phyloP scores from a whole-genome alignment of 2,113 vertebrate genomes.

The Ammodytes dubius region DNA sequence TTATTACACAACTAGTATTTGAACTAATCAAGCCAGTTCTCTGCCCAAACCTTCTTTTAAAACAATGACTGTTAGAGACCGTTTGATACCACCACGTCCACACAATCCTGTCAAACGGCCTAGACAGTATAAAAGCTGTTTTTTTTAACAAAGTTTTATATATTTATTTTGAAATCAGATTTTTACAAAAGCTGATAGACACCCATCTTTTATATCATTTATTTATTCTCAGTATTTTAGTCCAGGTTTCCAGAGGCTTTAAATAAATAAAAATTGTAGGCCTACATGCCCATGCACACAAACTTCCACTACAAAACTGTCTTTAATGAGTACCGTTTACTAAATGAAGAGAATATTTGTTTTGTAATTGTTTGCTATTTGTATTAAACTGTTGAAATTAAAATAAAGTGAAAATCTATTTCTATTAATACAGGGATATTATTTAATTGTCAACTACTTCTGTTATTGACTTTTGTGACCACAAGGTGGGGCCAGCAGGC shows the following conservation, averaged over 20 bases:
- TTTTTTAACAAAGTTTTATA: too few species aligned
- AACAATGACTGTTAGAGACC: too few species aligned
- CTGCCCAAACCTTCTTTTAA: too few species aligned
- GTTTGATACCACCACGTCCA: too few species aligned
- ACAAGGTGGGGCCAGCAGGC: conserved; percentile 56
- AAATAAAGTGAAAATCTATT: conserved; percentile 32
- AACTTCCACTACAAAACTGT: conserved; percentile 41
- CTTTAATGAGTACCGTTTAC: conserved; percentile 48
- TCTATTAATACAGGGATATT: not conserved
- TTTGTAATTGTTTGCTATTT: conserved; percentile 60
- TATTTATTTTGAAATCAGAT: too few species aligned
- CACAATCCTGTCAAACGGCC: too few species aligned
- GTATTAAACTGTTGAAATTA: conserved; percentile 36
- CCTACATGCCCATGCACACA: not conserved
- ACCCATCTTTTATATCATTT: too few species aligned
- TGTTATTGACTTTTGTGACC: conserved; percentile 21
- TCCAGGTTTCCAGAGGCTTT: not conserved
- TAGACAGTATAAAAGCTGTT: too few species aligned
- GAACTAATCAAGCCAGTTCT: too few species aligned
- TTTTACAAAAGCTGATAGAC: too few species aligned
- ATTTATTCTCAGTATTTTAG: too few species aligned
- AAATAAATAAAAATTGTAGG: not conserved
- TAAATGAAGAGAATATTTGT: conserved; percentile 35
- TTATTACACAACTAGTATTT: too few species aligned
- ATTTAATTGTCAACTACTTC: not conserved